Evolutionary conservation across 2,113 vertebrate genomes (phyloP).

Genomic region (Pavo muticus): DNA sequence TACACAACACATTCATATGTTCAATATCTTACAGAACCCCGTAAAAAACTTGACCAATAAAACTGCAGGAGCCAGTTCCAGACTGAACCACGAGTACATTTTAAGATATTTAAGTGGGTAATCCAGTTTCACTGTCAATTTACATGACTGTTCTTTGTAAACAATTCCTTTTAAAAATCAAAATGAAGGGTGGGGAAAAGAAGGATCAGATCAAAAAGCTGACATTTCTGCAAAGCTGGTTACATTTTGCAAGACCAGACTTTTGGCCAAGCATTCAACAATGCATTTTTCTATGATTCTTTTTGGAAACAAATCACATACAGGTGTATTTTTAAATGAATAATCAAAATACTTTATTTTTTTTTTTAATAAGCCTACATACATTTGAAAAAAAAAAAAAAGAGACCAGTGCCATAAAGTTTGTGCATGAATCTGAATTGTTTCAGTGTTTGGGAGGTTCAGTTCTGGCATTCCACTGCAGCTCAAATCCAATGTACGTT

Average conservation of each 20-base stretch:
- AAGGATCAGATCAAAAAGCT: background rate
- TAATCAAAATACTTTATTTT: background rate
- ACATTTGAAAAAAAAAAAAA: background rate
- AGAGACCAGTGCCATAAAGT: conserved; percentile 12
- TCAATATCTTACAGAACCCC: conserved; percentile 79
- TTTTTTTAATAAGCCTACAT: background rate
- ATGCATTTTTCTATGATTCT: background rate
- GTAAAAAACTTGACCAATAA: conserved; percentile 75
- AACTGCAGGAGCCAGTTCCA: conserved; percentile 73
- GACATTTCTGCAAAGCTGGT: conserved; percentile 25
- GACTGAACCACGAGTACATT: conserved; percentile 50
- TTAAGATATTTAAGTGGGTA: conserved; percentile 41
- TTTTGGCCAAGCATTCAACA: background rate
- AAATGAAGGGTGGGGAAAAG: background rate
- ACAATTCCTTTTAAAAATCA: conserved; percentile 18
- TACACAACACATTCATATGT: conserved; percentile 82
- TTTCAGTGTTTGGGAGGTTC: background rate
- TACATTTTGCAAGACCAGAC: background rate
- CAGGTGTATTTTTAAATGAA: background rate
- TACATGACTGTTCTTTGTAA: background rate
- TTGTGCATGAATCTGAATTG: conserved; percentile 27
- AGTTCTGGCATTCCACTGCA: conserved; percentile 5
- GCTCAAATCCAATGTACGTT: background rate
- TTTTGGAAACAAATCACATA: background rate
- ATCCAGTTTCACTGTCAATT: conserved; percentile 50